These are phyloP conservation scores for Holacanthella duospinosa DNA, from an alignment of 2,888 invertebrate genomes.

Conservation along the genomic window DNA sequence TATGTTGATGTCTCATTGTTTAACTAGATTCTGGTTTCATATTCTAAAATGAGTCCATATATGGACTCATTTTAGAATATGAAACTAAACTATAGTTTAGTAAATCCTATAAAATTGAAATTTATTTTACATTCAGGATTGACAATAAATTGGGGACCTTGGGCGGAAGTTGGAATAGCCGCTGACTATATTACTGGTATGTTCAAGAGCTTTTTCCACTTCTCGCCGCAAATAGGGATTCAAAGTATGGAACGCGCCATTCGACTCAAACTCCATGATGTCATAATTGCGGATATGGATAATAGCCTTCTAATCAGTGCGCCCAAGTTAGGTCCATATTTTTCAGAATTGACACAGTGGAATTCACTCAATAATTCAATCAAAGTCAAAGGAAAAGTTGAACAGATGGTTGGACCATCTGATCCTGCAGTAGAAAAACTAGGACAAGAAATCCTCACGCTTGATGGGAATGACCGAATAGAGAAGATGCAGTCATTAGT, in stretches of 20 bases:
- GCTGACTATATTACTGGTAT: neutral
- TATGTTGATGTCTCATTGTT: no score
- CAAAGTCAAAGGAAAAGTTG: neutral
- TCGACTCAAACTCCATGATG: neutral
- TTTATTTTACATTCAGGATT: no score
- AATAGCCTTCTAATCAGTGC: neutral
- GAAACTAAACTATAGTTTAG: no score
- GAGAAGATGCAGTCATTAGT: neutral
- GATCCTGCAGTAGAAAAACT: neutral
- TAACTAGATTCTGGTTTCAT: no score
- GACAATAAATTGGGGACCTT: constrained; percentile 8
- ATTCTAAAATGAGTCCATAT: no score
- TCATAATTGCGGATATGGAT: neutral
- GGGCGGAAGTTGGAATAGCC: constrained; percentile 9
- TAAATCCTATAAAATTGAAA: no score
- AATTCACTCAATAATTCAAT: neutral
- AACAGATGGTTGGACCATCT: neutral
- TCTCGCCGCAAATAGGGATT: neutral
- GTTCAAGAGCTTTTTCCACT: neutral
- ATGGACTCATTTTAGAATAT: no score
- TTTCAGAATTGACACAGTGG: neutral
- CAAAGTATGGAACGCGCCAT: neutral
- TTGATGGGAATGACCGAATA: neutral
- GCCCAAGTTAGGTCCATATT: neutral
- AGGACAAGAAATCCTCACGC: neutral